Percentiles rank a stretch among this genome's conserved stretches.
phyloP scores from a whole-genome alignment of 2,113 vertebrate genomes.

The Irena cyanogastra region DNA sequence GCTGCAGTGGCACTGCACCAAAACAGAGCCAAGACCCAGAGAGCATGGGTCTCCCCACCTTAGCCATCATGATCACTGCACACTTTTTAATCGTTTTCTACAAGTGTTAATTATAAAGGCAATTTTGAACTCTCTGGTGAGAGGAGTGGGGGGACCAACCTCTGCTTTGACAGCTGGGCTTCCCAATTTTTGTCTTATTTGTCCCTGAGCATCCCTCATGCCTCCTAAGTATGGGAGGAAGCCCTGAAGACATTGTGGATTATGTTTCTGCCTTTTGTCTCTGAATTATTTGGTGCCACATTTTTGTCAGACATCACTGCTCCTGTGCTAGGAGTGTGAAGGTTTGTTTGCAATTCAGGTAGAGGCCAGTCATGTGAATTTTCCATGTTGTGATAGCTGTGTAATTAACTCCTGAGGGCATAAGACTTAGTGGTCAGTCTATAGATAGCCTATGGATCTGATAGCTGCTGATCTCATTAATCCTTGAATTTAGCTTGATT shows the following conservation, averaged over 20 bases:
- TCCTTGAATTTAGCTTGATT: background rate
- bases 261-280: background rate
- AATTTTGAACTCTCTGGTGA: background rate
- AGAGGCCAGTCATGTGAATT: background rate
- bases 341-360: background rate
- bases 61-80: background rate
- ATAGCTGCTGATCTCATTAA: slow-evolving; percentile 9
- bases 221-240: background rate
- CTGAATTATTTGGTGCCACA: background rate
- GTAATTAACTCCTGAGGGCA: background rate
- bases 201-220: background rate
- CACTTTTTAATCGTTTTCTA: background rate
- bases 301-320: background rate
- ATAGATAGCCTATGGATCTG: background rate
- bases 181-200: background rate
- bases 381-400: background rate
- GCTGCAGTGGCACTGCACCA: background rate
- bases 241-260: background rate
- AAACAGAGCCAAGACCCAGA: background rate
- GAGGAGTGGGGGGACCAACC: background rate
- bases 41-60: background rate
- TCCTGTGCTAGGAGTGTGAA: background rate
- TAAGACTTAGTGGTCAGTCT: background rate
- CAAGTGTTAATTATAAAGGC: background rate
- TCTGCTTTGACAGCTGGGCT: background rate